Percentiles rank a stretch among this genome's conserved stretches.
Evolutionary conservation across 2,888 invertebrate genomes (phyloP).

Genomic region (Nomada flava): DNA sequence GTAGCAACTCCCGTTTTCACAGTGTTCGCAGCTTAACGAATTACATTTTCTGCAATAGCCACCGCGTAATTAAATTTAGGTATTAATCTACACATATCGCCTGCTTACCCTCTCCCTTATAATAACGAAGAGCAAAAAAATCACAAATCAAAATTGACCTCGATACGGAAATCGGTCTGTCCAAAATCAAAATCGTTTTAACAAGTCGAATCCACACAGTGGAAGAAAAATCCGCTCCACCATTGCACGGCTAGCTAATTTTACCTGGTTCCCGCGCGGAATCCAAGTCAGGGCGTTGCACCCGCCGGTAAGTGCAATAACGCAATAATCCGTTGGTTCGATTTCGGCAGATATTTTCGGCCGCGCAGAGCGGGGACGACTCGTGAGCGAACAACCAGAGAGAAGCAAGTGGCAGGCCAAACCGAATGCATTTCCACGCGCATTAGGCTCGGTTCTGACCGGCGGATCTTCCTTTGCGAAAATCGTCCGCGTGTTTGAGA

Average conservation of each 20-base stretch:
- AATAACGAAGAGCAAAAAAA: too few species aligned
- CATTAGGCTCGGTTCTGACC: neutral
- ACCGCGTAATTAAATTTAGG: too few species aligned
- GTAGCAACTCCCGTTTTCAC: too few species aligned
- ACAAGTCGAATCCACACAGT: neutral
- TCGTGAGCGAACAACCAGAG: neutral
- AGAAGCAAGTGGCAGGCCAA: constrained; percentile 49
- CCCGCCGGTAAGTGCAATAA: constrained; percentile 63
- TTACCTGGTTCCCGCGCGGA: constrained; percentile 53
- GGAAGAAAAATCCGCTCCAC: constrained; percentile 9
- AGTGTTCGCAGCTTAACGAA: too few species aligned
- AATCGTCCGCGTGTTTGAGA: too few species aligned
- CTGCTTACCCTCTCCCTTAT: too few species aligned
- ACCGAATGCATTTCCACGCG: constrained; percentile 44
- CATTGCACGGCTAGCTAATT: constrained; percentile 50
- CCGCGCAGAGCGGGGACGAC: constrained; percentile 29
- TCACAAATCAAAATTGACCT: too few species aligned
- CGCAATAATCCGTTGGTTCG: constrained; percentile 66
- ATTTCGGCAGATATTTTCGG: constrained; percentile 66
- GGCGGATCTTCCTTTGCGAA: too few species aligned
- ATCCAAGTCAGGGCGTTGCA: constrained; percentile 63
- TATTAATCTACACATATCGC: too few species aligned
- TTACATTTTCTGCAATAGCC: too few species aligned
- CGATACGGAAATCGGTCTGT: too few species aligned
- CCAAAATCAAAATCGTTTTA: too few species aligned